Conservation (phyloP, 2,888 invertebrate genomes). For the Choreutis nemorana region DNA sequence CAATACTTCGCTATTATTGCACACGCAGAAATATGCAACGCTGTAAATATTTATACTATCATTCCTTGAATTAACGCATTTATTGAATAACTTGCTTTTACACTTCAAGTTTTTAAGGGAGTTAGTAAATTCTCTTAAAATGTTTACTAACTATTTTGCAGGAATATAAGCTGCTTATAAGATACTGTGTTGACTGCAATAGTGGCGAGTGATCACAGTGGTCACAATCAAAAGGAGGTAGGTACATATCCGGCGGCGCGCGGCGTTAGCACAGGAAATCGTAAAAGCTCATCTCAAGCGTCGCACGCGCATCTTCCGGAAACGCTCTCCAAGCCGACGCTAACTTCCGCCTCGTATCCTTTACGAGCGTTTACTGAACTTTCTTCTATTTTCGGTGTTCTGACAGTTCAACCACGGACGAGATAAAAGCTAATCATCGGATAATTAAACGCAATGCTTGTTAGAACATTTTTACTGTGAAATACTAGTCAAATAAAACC, state of each 20-base stretch:
- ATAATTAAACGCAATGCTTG: no score
- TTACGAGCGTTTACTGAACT: slow-evolving; percentile 36
- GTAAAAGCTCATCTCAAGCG: slow-evolving; percentile 58
- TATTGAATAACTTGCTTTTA: no score
- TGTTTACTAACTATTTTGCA: not conserved
- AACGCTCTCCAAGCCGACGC: slow-evolving; percentile 40
- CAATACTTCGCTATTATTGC: not conserved
- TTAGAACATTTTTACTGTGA: not conserved
- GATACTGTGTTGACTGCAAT: not conserved
- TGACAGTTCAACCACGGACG: slow-evolving; percentile 6
- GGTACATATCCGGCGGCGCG: slow-evolving; percentile 12
- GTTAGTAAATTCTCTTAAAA: no score
- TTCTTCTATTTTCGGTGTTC: slow-evolving; percentile 31
- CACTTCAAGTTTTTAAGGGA: no score
- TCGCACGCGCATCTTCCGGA: slow-evolving; percentile 49
- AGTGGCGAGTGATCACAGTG: not conserved
- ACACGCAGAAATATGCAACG: not conserved
- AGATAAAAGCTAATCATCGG: slow-evolving; percentile 11
- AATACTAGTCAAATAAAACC: slow-evolving; percentile 3
- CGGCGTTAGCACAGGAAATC: slow-evolving; percentile 55
- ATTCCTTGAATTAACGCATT: no score
- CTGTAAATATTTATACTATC: not conserved
- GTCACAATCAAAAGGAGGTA: no score
- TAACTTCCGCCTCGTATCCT: slow-evolving; percentile 42
- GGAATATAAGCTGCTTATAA: not conserved